These are phyloP conservation scores for Araneus ventricosus DNA, from an alignment of 1,140 invertebrate genomes.

Conservation along the genomic window DNA sequence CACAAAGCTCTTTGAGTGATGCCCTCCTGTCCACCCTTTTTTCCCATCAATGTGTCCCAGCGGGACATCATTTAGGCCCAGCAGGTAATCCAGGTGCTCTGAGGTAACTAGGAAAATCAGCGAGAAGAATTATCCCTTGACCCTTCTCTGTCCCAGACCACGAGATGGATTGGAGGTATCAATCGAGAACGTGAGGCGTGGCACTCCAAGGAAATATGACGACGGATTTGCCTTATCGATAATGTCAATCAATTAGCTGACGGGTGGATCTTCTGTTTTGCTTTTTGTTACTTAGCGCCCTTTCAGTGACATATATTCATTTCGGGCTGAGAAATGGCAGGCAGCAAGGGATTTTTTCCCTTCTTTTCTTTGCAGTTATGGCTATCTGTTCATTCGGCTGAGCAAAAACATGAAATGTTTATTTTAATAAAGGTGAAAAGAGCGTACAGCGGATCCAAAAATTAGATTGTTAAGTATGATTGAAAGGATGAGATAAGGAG, in stretches of 20 bases:
- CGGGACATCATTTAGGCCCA: constrained; percentile 57
- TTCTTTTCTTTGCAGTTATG: neutral
- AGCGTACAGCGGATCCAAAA: neutral
- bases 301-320: neutral
- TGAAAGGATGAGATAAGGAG: neutral
- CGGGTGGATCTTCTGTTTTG: neutral
- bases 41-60: constrained; percentile 55
- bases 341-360: neutral
- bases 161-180: constrained; percentile 37
- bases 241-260: constrained; percentile 30
- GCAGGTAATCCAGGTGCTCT: constrained; percentile 14
- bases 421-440: constrained; percentile 14
- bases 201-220: constrained; percentile 35
- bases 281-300: constrained; percentile 19
- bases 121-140: constrained; percentile 61
- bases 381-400: neutral
- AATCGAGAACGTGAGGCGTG: constrained; percentile 23
- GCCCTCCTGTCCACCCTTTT: constrained; percentile 61
- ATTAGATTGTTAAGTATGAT: constrained; percentile 6
- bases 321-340: neutral
- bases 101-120: constrained; percentile 61
- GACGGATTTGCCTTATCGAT: constrained; percentile 63
- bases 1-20: constrained; percentile 52
- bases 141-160: neutral
- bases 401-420: neutral